A percentile compares a stretch with the other conserved stretches of the same genome.
These are phyloP conservation scores for Dryobota labecula DNA, from an alignment of 2,888 invertebrate genomes.

Conservation along the genomic window DNA sequence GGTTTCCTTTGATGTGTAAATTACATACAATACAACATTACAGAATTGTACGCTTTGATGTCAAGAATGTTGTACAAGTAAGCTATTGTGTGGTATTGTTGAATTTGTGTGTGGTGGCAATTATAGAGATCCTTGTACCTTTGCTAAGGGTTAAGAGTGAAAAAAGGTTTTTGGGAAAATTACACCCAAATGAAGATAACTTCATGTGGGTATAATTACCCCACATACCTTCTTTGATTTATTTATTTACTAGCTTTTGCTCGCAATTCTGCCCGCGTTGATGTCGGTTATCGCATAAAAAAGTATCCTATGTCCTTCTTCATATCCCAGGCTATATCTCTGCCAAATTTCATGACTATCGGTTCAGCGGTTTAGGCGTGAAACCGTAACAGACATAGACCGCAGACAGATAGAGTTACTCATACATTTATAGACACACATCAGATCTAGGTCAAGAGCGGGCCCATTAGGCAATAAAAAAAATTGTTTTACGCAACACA, in stretches of 20 bases:
- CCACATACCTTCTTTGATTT: background rate
- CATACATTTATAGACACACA: no score
- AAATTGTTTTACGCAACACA: background rate
- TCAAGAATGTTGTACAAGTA: conserved; percentile 16
- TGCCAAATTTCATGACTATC: no score
- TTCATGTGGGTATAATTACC: background rate
- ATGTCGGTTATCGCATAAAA: no score
- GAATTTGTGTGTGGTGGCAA: conserved; percentile 9
- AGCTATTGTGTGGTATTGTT: conserved; percentile 23
- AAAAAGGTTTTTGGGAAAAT: background rate
- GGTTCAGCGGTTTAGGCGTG: background rate
- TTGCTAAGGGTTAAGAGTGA: background rate
- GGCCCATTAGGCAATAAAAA: background rate
- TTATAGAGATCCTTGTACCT: conserved; percentile 12
- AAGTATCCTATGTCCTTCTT: no score
- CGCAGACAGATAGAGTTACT: no score
- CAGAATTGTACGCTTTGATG: conserved; percentile 44
- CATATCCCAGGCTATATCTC: no score
- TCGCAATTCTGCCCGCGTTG: no score
- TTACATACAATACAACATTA: conserved; percentile 18
- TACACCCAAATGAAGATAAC: background rate
- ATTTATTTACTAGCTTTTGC: no score
- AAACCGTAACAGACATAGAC: no score
- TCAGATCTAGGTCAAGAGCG: no score
- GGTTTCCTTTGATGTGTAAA: conserved; percentile 48